phyloP scores from a whole-genome alignment of 2,888 invertebrate genomes.

The Parnassius mnemosyne region DNA sequence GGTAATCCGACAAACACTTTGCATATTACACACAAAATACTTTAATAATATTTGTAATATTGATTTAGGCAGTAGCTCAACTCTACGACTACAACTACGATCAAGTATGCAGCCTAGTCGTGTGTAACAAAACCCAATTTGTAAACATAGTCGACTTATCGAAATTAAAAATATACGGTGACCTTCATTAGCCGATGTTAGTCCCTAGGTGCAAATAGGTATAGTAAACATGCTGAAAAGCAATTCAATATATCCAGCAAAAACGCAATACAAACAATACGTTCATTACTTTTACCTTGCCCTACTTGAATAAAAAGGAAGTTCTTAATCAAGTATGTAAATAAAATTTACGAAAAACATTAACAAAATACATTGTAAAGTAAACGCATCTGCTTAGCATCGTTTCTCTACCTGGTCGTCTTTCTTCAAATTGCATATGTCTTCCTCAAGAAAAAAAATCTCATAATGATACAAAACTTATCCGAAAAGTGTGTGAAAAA shows the following conservation, averaged over 20 bases:
- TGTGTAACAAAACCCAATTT: no score
- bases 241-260: neutral
- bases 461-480: conserved; percentile 70
- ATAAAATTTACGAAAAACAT: conserved; percentile 11
- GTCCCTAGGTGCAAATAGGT: no score
- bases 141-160: no score
- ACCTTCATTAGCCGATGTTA: no score
- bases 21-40: no score
- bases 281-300: neutral
- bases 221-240: neutral
- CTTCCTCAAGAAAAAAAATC: conserved; percentile 69
- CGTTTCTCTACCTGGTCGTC: conserved; percentile 62
- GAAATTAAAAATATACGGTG: no score
- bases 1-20: no score
- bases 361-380: conserved; percentile 16
- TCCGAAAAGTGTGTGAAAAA: conserved; percentile 66
- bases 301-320: conserved; percentile 3
- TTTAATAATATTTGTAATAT: no score
- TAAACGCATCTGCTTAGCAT: conserved; percentile 50
- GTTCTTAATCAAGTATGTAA: conserved; percentile 13
- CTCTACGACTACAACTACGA: no score
- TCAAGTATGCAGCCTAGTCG: no score
- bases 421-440: conserved; percentile 59
- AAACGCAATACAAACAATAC: neutral
- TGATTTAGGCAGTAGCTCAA: no score